phyloP scores from a whole-genome alignment of 2,888 invertebrate genomes.

The Macroteleia sp. region DNA sequence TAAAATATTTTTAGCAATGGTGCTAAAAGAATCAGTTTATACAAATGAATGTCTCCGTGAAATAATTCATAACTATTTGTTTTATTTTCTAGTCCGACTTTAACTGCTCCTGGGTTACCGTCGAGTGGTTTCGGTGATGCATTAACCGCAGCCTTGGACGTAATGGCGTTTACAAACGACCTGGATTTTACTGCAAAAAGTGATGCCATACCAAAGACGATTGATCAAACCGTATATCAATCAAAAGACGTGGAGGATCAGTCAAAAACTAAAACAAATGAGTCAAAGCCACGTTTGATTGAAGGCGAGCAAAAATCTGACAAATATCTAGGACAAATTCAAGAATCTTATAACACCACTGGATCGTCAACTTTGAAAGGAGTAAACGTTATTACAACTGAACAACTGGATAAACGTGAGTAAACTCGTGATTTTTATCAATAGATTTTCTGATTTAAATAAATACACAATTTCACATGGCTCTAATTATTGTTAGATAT shows the following conservation, averaged over 20 bases:
- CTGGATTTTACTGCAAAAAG: constrained; percentile 85
- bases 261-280: constrained; percentile 54
- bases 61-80: too few relatives aligned
- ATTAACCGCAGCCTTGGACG: constrained; percentile 91
- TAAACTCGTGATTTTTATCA: too few relatives aligned
- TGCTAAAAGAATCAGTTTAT: too few relatives aligned
- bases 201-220: constrained; percentile 75
- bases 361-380: too few relatives aligned
- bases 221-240: constrained; percentile 68
- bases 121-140: constrained; percentile 86
- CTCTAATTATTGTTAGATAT: too few relatives aligned
- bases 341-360: constrained; percentile 39
- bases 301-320: constrained; percentile 48
- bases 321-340: constrained; percentile 61
- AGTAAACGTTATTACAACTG: too few relatives aligned
- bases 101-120: constrained; percentile 34
- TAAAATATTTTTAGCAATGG: too few relatives aligned
- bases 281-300: constrained; percentile 24
- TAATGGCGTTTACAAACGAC: constrained; percentile 93
- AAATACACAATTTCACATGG: too few relatives aligned
- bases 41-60: too few relatives aligned
- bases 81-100: too few relatives aligned
- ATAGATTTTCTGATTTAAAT: too few relatives aligned
- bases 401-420: too few relatives aligned
- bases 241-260: constrained; percentile 46